Conservation (phyloP, 1,140 invertebrate genomes). For the Solenopsis invicta region DNA sequence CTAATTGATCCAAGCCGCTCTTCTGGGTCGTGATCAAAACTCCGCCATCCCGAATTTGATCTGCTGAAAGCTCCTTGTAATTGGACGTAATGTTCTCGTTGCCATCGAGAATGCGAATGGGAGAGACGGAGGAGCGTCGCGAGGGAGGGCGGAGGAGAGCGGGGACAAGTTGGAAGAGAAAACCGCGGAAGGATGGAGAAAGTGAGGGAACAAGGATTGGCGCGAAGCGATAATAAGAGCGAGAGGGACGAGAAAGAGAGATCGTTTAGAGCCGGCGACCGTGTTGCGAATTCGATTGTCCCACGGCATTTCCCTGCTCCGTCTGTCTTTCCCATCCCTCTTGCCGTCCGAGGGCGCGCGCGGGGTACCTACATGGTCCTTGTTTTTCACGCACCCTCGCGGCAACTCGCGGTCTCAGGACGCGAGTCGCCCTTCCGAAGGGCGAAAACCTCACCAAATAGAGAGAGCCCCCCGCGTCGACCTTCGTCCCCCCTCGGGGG, state of each 20-base stretch:
- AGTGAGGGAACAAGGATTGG: background rate
- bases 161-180: slow-evolving; percentile 36
- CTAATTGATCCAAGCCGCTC: slow-evolving; percentile 74
- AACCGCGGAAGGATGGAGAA: slow-evolving; percentile 25
- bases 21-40: slow-evolving; percentile 80
- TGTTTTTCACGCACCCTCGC: slow-evolving; percentile 56
- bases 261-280: slow-evolving; percentile 55
- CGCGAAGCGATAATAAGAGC: slow-evolving; percentile 63
- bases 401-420: slow-evolving; percentile 60
- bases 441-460: slow-evolving; percentile 73
- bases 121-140: background rate
- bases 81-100: slow-evolving; percentile 75
- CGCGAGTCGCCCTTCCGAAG: slow-evolving; percentile 31
- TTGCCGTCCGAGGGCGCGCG: slow-evolving; percentile 27
- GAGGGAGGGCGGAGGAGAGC: background rate
- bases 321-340: background rate
- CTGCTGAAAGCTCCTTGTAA: slow-evolving; percentile 81
- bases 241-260: slow-evolving; percentile 34
- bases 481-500: too few species aligned
- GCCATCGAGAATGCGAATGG: slow-evolving; percentile 31
- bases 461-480: slow-evolving; percentile 31
- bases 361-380: slow-evolving; percentile 19
- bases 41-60: slow-evolving; percentile 78
- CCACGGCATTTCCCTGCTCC: slow-evolving; percentile 57
- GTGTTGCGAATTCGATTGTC: slow-evolving; percentile 79